Percentiles rank a stretch among this genome's conserved stretches.
phyloP scores from a whole-genome alignment of 2,113 vertebrate species.

The Labrus mixtus region DNA sequence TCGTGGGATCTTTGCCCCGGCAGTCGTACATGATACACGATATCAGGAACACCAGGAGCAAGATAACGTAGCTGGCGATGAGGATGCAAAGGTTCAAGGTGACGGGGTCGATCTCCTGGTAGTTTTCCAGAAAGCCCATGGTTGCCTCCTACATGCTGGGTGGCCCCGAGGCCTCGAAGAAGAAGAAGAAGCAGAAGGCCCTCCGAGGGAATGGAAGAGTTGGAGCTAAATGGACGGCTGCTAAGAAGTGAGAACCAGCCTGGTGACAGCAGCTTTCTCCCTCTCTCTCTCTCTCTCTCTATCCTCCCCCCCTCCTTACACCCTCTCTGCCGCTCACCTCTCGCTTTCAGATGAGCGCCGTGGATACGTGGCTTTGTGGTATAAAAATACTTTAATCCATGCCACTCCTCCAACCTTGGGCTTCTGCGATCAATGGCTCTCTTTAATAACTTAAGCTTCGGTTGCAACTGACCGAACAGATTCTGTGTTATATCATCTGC shows the following conservation, averaged over 20 bases:
- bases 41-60: slow-evolving; percentile 96
- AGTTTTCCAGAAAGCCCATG: slow-evolving; percentile 94
- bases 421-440: slow-evolving; percentile 80
- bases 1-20: slow-evolving; percentile 94
- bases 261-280: slow-evolving; percentile 50
- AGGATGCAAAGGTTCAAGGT: slow-evolving; percentile 97
- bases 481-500: slow-evolving; percentile 60
- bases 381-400: slow-evolving; percentile 93
- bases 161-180: slow-evolving; percentile 15
- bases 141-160: slow-evolving; percentile 66
- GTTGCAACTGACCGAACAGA: slow-evolving; percentile 31
- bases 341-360: slow-evolving; percentile 39
- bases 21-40: slow-evolving; percentile 98
- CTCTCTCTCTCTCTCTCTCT: slow-evolving; percentile 42
- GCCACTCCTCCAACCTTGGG: slow-evolving; percentile 80
- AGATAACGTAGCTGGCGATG: slow-evolving; percentile 93
- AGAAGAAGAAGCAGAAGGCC: background rate
- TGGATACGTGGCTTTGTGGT: slow-evolving; percentile 83
- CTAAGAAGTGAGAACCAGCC: slow-evolving; percentile 29
- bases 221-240: background rate
- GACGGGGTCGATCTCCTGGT: slow-evolving; percentile 95
- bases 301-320: slow-evolving; percentile 51
- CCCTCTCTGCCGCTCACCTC: slow-evolving; percentile 36
- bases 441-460: slow-evolving; percentile 85
- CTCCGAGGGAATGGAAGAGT: background rate